Conservation (phyloP, 1,140 invertebrate species). For the Stenopsyche tienmushanensis region DNA sequence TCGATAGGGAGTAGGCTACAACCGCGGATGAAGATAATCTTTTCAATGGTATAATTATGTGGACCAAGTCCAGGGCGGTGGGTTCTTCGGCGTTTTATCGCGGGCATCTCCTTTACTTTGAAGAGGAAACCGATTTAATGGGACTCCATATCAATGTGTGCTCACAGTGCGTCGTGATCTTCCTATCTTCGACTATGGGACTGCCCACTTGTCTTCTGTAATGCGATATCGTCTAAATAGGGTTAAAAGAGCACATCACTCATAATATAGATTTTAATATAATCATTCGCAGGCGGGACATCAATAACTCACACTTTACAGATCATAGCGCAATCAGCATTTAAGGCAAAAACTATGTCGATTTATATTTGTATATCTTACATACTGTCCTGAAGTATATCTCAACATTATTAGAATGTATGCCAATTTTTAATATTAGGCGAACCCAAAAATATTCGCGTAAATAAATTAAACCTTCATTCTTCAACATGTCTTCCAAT, state of each 20-base stretch:
- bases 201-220: background rate
- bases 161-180: background rate
- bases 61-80: constrained; percentile 10
- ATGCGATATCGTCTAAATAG: background rate
- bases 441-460: no score
- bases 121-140: constrained; percentile 31
- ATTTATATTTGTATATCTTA: no score
- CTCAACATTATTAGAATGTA: no score
- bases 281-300: no score
- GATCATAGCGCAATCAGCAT: no score
- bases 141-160: constrained; percentile 1
- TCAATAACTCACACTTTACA: no score
- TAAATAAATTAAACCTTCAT: no score
- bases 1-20: constrained; percentile 14
- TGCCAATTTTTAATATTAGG: no score
- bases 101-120: constrained; percentile 12
- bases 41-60: constrained; percentile 41
- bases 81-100: constrained; percentile 21
- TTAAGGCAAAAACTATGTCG: no score
- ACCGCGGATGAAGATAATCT: constrained; percentile 37
- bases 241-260: background rate
- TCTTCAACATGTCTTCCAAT: no score
- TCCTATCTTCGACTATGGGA: background rate
- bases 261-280: background rate
- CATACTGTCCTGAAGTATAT: no score